Evolutionary conservation across 2,888 invertebrate species (phyloP).

Genomic region (Parnassius orleans): DNA sequence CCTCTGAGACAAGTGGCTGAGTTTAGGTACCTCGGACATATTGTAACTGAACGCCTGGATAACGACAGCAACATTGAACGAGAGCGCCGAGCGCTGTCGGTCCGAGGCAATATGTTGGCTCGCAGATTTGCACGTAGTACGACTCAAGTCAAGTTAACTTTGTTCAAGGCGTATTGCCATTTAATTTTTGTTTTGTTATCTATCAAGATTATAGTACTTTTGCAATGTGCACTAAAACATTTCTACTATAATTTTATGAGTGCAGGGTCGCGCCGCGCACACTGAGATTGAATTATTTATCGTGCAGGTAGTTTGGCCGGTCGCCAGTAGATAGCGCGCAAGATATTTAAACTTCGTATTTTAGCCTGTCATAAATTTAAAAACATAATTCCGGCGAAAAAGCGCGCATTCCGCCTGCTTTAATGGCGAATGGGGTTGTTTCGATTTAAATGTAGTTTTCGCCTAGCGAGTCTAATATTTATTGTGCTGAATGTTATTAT

Average conservation of each 20-base stretch:
- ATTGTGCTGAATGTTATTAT: neutral
- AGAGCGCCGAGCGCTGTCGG: no score
- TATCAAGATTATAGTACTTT: no score
- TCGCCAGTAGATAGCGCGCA: constrained; percentile 71
- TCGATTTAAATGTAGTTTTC: constrained; percentile 27
- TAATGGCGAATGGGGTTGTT: constrained; percentile 23
- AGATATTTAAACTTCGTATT: constrained; percentile 72
- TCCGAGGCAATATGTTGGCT: no score
- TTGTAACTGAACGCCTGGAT: no score
- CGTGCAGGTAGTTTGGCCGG: constrained; percentile 75
- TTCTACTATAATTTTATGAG: constrained; percentile 4
- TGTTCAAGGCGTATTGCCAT: no score
- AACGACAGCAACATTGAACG: no score
- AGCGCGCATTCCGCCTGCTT: constrained; percentile 34
- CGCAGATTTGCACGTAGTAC: no score
- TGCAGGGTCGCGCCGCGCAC: constrained; percentile 8
- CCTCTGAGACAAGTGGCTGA: no score
- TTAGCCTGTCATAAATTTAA: constrained; percentile 68
- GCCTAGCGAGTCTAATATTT: constrained; percentile 9
- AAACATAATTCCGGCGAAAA: constrained; percentile 68
- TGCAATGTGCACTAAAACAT: constrained; percentile 11
- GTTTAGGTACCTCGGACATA: no score
- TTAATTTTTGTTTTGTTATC: no score
- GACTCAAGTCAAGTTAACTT: no score
- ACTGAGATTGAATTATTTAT: constrained; percentile 69